phyloP scores from a whole-genome alignment of 2,797 vertebrate species.

The Acestrorhynchus altus region DNA sequence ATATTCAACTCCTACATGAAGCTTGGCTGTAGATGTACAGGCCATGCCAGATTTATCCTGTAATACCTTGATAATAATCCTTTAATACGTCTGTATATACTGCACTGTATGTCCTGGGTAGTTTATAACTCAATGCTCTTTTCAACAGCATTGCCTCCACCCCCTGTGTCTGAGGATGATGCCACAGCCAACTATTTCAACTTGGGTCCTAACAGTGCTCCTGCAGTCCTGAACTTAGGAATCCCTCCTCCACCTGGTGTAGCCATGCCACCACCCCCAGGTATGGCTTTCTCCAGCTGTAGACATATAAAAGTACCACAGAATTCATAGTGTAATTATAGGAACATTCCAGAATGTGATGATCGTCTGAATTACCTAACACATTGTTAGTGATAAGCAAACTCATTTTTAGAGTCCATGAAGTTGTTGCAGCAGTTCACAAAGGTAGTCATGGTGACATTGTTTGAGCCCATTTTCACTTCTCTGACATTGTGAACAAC shows the following conservation, averaged over 20 bases:
- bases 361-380: not conserved
- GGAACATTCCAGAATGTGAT: not conserved
- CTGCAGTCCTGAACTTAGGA: conserved; percentile 91
- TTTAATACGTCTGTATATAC: not conserved
- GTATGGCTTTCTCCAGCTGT: conserved; percentile 63
- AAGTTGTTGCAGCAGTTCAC: too few species aligned
- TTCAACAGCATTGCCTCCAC: conserved; percentile 89
- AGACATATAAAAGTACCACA: not conserved
- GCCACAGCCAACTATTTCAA: conserved; percentile 97
- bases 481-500: too few species aligned
- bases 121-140: not conserved
- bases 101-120: not conserved
- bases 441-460: too few species aligned
- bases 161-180: conserved; percentile 90
- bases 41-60: not conserved
- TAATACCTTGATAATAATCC: not conserved
- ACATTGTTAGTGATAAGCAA: not conserved
- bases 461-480: too few species aligned
- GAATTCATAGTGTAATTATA: not conserved
- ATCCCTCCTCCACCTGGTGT: conserved; percentile 95
- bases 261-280: conserved; percentile 91
- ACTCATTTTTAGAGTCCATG: not conserved
- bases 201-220: conserved; percentile 87
- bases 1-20: not conserved
- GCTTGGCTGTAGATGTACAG: not conserved